Percentiles rank a stretch among this genome's conserved stretches.
Evolutionary conservation across 2,888 invertebrate species (phyloP).

Genomic region (Athetis lepigone): DNA sequence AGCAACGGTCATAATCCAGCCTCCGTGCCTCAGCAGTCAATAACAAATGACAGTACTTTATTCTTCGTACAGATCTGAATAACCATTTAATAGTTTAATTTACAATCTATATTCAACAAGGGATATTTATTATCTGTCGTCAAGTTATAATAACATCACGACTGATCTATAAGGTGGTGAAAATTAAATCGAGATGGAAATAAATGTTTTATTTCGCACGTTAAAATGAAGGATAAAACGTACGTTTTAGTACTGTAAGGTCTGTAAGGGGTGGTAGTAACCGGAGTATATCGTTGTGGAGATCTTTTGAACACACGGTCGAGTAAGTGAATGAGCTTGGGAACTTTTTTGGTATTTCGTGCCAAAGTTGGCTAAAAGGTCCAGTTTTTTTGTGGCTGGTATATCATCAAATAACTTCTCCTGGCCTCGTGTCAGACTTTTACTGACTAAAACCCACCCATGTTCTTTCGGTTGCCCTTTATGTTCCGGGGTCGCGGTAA

Average conservation of each 20-base stretch:
- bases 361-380: neutral
- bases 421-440: too few relatives aligned
- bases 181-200: slow-evolving; percentile 82
- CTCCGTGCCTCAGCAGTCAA: slow-evolving; percentile 14
- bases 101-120: slow-evolving; percentile 51
- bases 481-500: too few relatives aligned
- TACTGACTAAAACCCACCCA: too few relatives aligned
- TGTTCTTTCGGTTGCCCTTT: too few relatives aligned
- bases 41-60: slow-evolving; percentile 49
- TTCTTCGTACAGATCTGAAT: slow-evolving; percentile 11
- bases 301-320: slow-evolving; percentile 77
- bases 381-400: too few relatives aligned
- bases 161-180: slow-evolving; percentile 77
- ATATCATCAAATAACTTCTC: too few relatives aligned
- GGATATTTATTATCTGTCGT: slow-evolving; percentile 62
- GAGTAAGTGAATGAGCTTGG: slow-evolving; percentile 15
- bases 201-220: slow-evolving; percentile 78
- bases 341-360: neutral
- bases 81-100: slow-evolving; percentile 52
- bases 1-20: slow-evolving; percentile 15
- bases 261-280: slow-evolving; percentile 77
- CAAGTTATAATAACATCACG: slow-evolving; percentile 70
- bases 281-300: slow-evolving; percentile 76
- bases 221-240: slow-evolving; percentile 84
- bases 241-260: too few relatives aligned